Evolutionary conservation across 2,888 invertebrate genomes (phyloP).

Genomic region (Lamellibrachia columna): DNA sequence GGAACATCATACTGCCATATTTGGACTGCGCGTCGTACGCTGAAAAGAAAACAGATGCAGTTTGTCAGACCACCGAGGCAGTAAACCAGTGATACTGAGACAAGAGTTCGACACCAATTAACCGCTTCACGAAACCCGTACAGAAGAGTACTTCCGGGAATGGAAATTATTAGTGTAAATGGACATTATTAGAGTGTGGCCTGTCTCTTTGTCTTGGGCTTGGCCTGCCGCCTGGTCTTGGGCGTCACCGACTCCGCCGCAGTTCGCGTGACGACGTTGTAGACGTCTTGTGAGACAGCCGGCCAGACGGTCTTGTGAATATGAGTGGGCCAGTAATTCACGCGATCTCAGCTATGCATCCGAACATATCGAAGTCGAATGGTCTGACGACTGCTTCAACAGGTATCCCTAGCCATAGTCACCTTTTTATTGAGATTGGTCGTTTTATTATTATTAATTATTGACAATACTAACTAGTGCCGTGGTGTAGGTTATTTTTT

Average conservation of each 20-base stretch:
- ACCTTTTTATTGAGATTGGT: background rate
- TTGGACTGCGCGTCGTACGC: background rate
- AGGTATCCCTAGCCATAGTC: background rate
- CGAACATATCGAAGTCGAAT: slow-evolving; percentile 16
- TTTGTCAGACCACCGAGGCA: background rate
- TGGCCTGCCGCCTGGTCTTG: background rate
- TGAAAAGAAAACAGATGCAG: background rate
- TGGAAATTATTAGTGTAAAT: background rate
- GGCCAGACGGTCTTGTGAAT: background rate
- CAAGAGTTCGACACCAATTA: background rate
- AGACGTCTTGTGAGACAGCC: background rate
- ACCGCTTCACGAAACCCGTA: background rate
- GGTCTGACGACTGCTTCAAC: background rate
- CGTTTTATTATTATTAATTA: background rate
- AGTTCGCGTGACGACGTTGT: background rate
- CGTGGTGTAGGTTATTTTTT: background rate
- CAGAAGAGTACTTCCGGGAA: background rate
- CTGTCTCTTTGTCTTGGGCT: background rate
- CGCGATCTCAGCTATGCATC: slow-evolving; percentile 11
- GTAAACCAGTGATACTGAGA: background rate
- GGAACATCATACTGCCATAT: background rate
- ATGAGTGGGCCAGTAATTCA: background rate
- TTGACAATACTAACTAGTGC: background rate
- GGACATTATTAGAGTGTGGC: background rate
- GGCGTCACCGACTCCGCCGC: background rate